Evolutionary conservation across 2,797 vertebrate genomes (phyloP).

Genomic region (Meda fulgida): DNA sequence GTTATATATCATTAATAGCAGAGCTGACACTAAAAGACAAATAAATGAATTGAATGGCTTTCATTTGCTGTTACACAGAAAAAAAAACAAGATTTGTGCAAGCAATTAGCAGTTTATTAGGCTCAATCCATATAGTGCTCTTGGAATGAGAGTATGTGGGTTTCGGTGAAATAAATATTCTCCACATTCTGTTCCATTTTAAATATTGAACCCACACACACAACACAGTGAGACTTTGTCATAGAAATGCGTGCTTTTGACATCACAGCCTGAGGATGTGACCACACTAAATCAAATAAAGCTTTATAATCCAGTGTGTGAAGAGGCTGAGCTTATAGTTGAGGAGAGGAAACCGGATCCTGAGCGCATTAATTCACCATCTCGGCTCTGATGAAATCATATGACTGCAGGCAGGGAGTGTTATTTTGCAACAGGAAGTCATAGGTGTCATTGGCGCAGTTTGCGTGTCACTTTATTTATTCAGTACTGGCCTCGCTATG

Average conservation of each 20-base stretch:
- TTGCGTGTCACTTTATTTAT: conserved; percentile 34
- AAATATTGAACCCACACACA: conserved; percentile 13
- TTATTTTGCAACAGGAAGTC: conserved; percentile 42
- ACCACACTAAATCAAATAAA: conserved; percentile 49
- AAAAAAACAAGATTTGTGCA: neutral
- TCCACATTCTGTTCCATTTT: conserved; percentile 8
- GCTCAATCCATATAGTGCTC: neutral
- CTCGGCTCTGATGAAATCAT: conserved; percentile 45
- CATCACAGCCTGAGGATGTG: conserved; percentile 45
- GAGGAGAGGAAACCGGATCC: conserved; percentile 22
- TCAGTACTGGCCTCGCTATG: conserved; percentile 16
- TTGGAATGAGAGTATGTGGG: neutral
- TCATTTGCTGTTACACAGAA: neutral
- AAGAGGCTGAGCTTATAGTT: conserved; percentile 46
- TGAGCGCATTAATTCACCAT: conserved; percentile 46
- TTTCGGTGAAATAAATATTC: conserved; percentile 37
- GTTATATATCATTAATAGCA: neutral
- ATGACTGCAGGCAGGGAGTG: conserved; percentile 29
- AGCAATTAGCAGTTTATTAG: conserved; percentile 4
- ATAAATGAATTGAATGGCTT: neutral
- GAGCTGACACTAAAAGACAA: neutral
- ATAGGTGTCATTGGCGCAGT: conserved; percentile 28
- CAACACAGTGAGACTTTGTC: conserved; percentile 27
- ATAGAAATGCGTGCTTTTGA: conserved; percentile 40
- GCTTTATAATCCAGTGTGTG: conserved; percentile 48